Base-by-base conservation (phyloP, 2,797 vertebrate species). In the Pseudomugil tenellus region DNA sequence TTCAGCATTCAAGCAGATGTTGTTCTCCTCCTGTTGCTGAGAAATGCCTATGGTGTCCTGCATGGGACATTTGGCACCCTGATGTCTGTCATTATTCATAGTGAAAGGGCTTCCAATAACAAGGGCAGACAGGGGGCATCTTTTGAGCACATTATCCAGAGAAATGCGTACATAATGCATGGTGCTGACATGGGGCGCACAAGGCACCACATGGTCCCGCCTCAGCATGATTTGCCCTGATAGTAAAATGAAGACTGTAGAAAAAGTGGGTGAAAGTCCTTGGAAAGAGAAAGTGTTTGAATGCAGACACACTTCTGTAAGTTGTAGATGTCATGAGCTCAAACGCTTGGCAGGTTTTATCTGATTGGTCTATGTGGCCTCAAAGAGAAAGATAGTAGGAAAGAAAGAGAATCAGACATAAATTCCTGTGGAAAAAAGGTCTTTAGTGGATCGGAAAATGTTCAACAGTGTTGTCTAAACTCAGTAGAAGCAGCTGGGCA, bases 31-130 rank as follows among this genome's bases (percentile, higher is more conserved):
- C 89, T 86, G 87, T 92, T 88, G 85, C 84, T 77, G 80, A 91
- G 84, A 91, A 92, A 79, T 85, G 89, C 88, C 83, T 84, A 91
- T 78, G 48, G 86, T 90, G 91, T 91, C 90, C 90, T 91, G 92
- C 92, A 93, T 52, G 92, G 93, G 90, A 93, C 93, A 94, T 94
- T 94, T 94, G 93, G 92, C 93, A 92, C 89, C 79, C 86, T 85
- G 88, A 92, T 90, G 92, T 87, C 88, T 90, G 87, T 91, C 92
- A 94, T 95, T 91, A 93, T 91, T 94, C 93, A 95, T 90, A 19
- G 76, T 79, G 82, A 92, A 89, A 89, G 80, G 84, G 82, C 91
- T 91, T 93, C 89, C 84, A 91, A 92, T 90, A 92, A 93, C 93
- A 94, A 94, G 93, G 94, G 88, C 93, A 86, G 72, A 75, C 85